Conservation (phyloP, 2,797 vertebrate genomes). For the Echiichthys vipera region DNA sequence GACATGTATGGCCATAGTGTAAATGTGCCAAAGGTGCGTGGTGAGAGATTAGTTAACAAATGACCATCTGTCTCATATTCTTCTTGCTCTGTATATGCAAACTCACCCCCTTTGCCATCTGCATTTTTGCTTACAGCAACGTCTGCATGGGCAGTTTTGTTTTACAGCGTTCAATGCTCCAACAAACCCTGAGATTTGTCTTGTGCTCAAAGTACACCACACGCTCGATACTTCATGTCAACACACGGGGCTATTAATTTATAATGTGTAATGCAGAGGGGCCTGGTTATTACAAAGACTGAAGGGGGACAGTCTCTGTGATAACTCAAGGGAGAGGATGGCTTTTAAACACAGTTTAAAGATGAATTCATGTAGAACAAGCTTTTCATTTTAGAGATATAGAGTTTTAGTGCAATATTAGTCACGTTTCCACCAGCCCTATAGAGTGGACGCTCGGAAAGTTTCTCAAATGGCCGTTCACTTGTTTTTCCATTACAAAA, state of each 20-base stretch:
- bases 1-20: conserved; percentile 31
- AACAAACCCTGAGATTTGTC: conserved; percentile 30
- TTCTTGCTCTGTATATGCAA: conserved; percentile 52
- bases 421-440: too few species aligned
- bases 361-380: too few species aligned
- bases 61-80: conserved; percentile 71
- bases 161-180: conserved; percentile 46
- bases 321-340: neutral
- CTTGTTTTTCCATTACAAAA: too few species aligned
- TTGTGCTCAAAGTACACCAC: conserved; percentile 22
- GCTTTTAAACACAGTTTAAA: too few species aligned
- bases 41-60: conserved; percentile 65
- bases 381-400: too few species aligned
- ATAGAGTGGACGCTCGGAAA: too few species aligned
- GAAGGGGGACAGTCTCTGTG: neutral
- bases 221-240: conserved; percentile 51
- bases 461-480: too few species aligned
- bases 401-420: too few species aligned
- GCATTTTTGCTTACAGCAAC: conserved; percentile 58
- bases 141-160: conserved; percentile 30
- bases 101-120: conserved; percentile 61
- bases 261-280: conserved; percentile 50
- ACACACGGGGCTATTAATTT: conserved; percentile 38
- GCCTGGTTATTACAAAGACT: conserved; percentile 6
- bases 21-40: conserved; percentile 63